These are phyloP conservation scores for Neoseiulus cucumeris DNA, from an alignment of 1,140 invertebrate species.

Conservation along the genomic window DNA sequence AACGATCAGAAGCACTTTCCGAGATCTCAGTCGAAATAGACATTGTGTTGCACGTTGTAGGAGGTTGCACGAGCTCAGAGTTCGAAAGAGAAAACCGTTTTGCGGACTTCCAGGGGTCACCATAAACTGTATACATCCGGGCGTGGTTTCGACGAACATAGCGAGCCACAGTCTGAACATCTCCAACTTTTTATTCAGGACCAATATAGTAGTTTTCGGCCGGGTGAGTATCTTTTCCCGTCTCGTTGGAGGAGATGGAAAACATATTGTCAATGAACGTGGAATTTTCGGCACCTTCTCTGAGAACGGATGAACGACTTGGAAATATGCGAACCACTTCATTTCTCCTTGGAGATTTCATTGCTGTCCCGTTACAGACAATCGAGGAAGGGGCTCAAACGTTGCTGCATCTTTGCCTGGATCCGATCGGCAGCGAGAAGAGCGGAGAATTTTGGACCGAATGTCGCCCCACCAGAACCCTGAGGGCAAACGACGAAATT, in stretches of 20 bases:
- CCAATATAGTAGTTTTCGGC: background rate
- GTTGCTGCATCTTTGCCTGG: background rate
- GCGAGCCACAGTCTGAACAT: background rate
- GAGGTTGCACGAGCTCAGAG: background rate
- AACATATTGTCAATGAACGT: background rate
- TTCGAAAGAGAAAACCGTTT: background rate
- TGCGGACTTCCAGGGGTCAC: background rate
- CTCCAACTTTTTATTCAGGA: background rate
- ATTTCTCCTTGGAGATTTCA: background rate
- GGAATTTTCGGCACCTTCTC: background rate
- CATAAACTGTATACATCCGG: background rate
- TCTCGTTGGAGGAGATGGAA: background rate
- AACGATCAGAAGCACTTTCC: background rate
- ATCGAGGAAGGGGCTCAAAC: background rate
- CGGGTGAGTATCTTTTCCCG: background rate
- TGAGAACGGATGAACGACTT: background rate
- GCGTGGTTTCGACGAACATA: background rate
- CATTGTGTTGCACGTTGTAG: no score
- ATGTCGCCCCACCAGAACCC: background rate
- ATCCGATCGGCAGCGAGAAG: background rate
- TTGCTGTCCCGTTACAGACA: background rate
- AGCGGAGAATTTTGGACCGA: background rate
- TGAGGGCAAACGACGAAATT: background rate
- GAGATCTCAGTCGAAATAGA: background rate
- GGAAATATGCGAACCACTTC: background rate